A percentile compares a stretch with the other conserved stretches of the same genome.
Evolutionary conservation across 1,140 invertebrate genomes (phyloP).

Genomic region (Notospermus geniculatus): DNA sequence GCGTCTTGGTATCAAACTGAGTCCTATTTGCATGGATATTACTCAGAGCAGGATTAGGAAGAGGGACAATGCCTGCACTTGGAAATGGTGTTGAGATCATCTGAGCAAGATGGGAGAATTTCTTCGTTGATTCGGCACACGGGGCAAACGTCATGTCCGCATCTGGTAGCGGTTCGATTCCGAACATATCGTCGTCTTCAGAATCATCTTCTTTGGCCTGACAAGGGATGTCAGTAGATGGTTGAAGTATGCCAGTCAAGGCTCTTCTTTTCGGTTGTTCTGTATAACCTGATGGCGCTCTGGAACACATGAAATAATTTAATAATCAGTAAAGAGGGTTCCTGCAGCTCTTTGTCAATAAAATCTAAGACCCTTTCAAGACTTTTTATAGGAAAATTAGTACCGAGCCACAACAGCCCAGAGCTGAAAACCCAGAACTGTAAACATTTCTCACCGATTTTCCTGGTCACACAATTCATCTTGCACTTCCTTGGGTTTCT

Average conservation of each 20-base stretch:
- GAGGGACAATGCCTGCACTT: not conserved
- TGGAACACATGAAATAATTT: not conserved
- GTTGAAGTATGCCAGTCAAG: constrained; percentile 38
- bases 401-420: too few species aligned
- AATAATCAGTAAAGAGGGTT: too few species aligned
- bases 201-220: not conserved
- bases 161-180: constrained; percentile 2
- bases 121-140: not conserved
- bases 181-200: not conserved
- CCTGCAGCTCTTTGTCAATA: too few species aligned
- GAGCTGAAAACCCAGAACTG: too few species aligned
- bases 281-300: not conserved
- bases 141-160: constrained; percentile 3
- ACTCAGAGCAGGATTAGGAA: not conserved
- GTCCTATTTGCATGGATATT: not conserved
- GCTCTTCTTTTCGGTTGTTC: constrained; percentile 33
- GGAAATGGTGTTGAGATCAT: constrained; percentile 6
- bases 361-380: too few species aligned
- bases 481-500: too few species aligned
- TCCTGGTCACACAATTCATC: too few species aligned
- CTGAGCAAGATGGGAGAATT: not conserved
- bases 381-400: too few species aligned
- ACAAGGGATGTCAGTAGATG: constrained; percentile 26
- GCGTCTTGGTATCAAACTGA: too few species aligned
- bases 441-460: too few species aligned